Percentiles rank a stretch among this genome's conserved stretches.
Conservation (phyloP, 1,140 invertebrate genomes). For the Drosophila serrata region DNA sequence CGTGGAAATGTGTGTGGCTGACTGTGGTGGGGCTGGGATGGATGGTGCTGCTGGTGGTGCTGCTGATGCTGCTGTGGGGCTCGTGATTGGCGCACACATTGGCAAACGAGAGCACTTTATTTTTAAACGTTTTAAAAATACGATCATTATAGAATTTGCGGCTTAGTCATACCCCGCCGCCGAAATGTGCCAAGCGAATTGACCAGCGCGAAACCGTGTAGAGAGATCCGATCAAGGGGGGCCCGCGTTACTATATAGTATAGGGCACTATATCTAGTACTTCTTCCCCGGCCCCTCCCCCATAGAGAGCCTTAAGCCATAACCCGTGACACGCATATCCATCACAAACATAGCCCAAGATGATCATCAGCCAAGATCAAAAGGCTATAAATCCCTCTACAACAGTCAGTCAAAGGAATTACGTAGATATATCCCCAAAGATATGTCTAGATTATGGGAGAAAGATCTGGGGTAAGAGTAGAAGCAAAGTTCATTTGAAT, state of each 20-base stretch:
- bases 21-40: slow-evolving; percentile 14
- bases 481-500: not conserved
- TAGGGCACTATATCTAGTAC: not conserved
- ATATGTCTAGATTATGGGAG: slow-evolving; percentile 23
- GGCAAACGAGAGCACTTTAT: slow-evolving; percentile 83
- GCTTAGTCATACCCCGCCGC: slow-evolving; percentile 70
- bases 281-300: too few species aligned
- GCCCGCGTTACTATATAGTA: too few species aligned
- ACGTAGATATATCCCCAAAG: not conserved
- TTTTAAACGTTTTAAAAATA: slow-evolving; percentile 83
- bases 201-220: slow-evolving; percentile 52
- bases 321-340: slow-evolving; percentile 19
- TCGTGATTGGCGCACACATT: slow-evolving; percentile 82
- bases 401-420: slow-evolving; percentile 8
- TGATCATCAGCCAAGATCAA: slow-evolving; percentile 33
- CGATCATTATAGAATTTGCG: slow-evolving; percentile 77
- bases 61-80: slow-evolving; percentile 32
- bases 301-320: slow-evolving; percentile 22
- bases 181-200: slow-evolving; percentile 65
- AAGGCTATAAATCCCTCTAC: slow-evolving; percentile 17
- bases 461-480: not conserved
- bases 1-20: slow-evolving; percentile 15
- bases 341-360: slow-evolving; percentile 3
- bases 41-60: not conserved
- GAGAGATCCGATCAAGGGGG: slow-evolving; percentile 6